A percentile compares a stretch with the other conserved stretches of the same genome.
Evolutionary conservation across 2,113 vertebrate genomes (phyloP).

Genomic region (Corythornis vintsioides): DNA sequence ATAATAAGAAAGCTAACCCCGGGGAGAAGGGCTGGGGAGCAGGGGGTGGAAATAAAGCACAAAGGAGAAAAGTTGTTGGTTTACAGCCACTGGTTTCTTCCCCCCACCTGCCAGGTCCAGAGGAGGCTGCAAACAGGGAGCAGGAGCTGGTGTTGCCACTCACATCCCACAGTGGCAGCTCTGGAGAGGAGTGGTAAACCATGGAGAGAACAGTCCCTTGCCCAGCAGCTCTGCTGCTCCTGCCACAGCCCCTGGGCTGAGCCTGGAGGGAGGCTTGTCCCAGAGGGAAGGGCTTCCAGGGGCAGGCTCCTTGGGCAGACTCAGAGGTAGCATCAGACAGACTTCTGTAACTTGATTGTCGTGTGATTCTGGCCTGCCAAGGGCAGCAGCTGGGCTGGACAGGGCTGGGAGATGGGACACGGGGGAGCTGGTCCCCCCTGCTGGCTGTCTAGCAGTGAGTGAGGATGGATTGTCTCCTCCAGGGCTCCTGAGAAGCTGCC

Average conservation of each 20-base stretch:
- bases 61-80: background rate
- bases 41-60: background rate
- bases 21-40: too few species aligned
- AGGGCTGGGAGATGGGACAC: background rate
- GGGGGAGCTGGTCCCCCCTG: accelerated
- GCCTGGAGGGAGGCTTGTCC: background rate
- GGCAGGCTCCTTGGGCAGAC: background rate
- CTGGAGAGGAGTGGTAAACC: background rate
- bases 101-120: background rate
- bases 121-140: accelerated
- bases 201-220: background rate
- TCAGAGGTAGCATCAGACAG: slow-evolving; percentile 54
- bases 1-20: background rate
- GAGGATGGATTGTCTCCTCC: background rate
- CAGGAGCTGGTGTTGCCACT: background rate
- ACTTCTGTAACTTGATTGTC: slow-evolving; percentile 31
- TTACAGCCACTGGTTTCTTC: background rate
- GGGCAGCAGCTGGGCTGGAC: background rate
- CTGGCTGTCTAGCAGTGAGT: background rate
- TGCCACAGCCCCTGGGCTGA: background rate
- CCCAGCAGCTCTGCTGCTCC: background rate
- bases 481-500: background rate
- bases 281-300: background rate
- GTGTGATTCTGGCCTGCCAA: background rate
- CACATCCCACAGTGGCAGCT: background rate